Base-by-base conservation (phyloP, 2,888 invertebrate genomes). In the Lasius platythorax region DNA sequence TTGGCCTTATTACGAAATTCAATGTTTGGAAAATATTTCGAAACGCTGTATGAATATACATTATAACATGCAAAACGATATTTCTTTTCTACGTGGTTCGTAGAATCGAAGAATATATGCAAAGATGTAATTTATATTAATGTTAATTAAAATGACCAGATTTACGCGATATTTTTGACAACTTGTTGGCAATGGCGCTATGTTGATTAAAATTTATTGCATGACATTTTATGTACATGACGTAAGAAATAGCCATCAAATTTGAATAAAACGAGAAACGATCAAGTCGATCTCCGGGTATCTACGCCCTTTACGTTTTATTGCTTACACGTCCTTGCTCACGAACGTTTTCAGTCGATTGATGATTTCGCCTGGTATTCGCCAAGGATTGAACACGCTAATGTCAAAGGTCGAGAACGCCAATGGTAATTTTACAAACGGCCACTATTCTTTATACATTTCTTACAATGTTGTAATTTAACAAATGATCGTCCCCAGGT, bases 301-400 rank as follows among this genome's bases (percentile, higher is more conserved):
- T 72, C 53, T 37, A 15, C 78, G 40, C 56, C 40, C 28, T 78
- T 78, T 78, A 78, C 15, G 50, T 67, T 67, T 76, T 67, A 67
- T 15, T 56, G 53, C 61, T 74, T 15, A 73, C 30, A 18, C 12
- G 43, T 73, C 74, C 74, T 79, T 79, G 75, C 23, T 30, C 58
- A 79, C 30, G 11, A 73, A 73, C 1, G 46, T 73, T 61, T 73
- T 73, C 56, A 72, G 43, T 11, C 78, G n/a, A 79, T 74, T 61
- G 58, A 79, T 74, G 58, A 79, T 81, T 81, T 74, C 33, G 61
- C 33, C 61, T 74, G 12, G 12, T 61, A 74, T 79, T 79, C 46
- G n/a, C 46, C 23, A 61, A 33, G 28, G 12, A 61, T 61, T 61
- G 12, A 75, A 75, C 75, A 61, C 61, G 75, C 61, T 81, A 81